Conservation (phyloP, 1,140 invertebrate genomes). For the Ctenoplectra terminalis region DNA sequence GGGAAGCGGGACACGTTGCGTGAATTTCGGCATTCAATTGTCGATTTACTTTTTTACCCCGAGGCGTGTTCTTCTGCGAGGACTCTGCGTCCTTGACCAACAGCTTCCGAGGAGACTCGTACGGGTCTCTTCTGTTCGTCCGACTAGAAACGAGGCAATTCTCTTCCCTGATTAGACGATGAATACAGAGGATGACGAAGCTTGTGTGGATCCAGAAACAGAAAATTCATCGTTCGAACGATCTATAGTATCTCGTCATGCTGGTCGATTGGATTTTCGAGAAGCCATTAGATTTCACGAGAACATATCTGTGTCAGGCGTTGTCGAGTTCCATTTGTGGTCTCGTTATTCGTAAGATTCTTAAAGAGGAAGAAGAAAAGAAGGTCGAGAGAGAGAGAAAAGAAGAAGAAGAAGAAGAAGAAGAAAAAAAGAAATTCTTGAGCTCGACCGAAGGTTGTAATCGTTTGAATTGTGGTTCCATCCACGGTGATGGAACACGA, state of each 20-base stretch:
- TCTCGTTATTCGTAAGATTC: constrained; percentile 6
- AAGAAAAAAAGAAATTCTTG: constrained; percentile 13
- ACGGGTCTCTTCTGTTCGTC: not conserved
- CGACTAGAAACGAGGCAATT: not conserved
- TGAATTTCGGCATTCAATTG: not conserved
- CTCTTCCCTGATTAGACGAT: not conserved
- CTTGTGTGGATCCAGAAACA: not conserved
- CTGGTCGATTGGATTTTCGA: not conserved
- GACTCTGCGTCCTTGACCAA: constrained; percentile 2
- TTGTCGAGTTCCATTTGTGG: not conserved
- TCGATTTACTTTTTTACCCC: not conserved
- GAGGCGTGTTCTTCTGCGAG: not conserved
- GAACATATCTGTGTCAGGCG: not conserved
- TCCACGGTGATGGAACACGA: constrained; percentile 23
- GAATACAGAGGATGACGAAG: constrained; percentile 14
- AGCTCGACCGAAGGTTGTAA: constrained; percentile 21
- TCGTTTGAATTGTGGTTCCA: constrained; percentile 15
- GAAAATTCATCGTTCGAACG: constrained; percentile 2
- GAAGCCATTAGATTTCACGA: not conserved
- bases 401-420: constrained; percentile 5
- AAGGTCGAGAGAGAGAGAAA: constrained; percentile 5
- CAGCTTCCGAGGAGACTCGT: not conserved
- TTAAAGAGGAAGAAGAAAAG: not conserved
- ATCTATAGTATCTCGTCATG: not conserved
- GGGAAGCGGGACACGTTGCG: too few relatives aligned